Evolutionary conservation across 2,797 vertebrate genomes (phyloP), one percentile per base, ranked within the genome.

Genomic region (Pangasius mekongensis): DNA sequence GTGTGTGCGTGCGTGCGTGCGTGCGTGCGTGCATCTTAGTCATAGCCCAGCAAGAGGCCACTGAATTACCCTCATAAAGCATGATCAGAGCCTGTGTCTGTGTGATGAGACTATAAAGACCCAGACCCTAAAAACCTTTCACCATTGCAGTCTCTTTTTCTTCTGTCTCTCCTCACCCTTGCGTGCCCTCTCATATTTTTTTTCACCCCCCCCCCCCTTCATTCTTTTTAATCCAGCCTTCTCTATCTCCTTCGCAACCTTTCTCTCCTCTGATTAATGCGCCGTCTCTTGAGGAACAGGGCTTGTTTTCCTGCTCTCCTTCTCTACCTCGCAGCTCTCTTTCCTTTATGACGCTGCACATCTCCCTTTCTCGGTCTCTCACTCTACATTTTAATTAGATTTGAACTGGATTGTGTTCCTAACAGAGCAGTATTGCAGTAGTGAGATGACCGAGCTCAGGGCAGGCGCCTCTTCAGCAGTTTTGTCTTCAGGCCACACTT

Each of bases 241-340:
- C 36, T 20, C 62, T 5, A 7, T 56, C 54, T 52, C 27, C n/a
- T 22, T 85, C n/a, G 27, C 60, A 39, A 52, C 49, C 18, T 36
- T 27, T 52, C 83, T 62, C n/a, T 82, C 43, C n/a, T 82, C 33
- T 58, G 62, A 69, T 81, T 49, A 83, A 52, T 64, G 36, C 5
- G 0, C 0, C 0, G 58, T 77, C 81, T 84, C 82, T 77, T 60
- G 81, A 84, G 81, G 30, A 83, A 87, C 33, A 1, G 33, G 9
- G 27, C 7, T 56, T 77, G 30, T 84, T 84, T 73, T 86, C 77
- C n/a, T n/a, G 2, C n/a, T 36, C 22, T 78, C 18, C 39, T 54
- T 20, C 58, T 82, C 33, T 58, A 69, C 84, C 14, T 64, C 73
- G n/a, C 86, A 96, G 96, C 95, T 96, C 47, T 96, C 94, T 0